Base-by-base conservation (phyloP, 2,888 invertebrate genomes). In the Lathronympha strigana region DNA sequence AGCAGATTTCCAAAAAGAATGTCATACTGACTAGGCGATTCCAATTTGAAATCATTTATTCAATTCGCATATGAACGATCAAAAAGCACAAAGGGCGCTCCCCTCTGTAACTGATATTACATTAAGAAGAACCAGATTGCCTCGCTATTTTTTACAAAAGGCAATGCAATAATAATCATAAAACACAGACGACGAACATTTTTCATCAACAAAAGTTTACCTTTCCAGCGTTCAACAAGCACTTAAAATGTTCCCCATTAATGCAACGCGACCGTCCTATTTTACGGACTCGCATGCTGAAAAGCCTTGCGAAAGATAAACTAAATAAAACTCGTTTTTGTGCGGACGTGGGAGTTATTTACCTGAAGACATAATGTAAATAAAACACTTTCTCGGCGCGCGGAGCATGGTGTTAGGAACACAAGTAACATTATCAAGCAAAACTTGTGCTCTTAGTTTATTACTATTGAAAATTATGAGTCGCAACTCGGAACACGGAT, bases 241-340 rank as follows among this genome's bases (percentile, higher is more conserved):
- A 76, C 76, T 78, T 82, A 74, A 73, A 76, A 79, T 81, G 78
- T 82, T 80, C 71, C 71, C 69, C 72, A 71, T 70, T 79, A 81
- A 81, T 81, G 78, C 79, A 80, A 79, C 78, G 76, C 76, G 70
- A 61, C 62, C 67, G 72, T 75, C 74, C 74, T 72, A 75, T 73
- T 73, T 76, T 73, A 72, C 68, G 68, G 67, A 63, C 64, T 51
- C 63, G 28, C 36, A 45, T 45, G 45, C 51, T 58, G 43, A 66
- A 61, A 45, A 47, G 19, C 45, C 38, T 38, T 21, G 13, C 38
- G 36, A 51, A 64, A 45, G 25, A 19, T 25, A 45, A 54, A 66
- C 19, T 53, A 53, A 61, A 61, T 61, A 54, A 53, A 58, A 36
- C 53, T 9, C 8, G 47, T 19, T 60, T 60, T 64, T 58, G 58